A percentile compares a stretch with the other conserved stretches of the same genome.
phyloP scores from a whole-genome alignment of 2,113 vertebrate species.

The Clarias gariepinus region DNA sequence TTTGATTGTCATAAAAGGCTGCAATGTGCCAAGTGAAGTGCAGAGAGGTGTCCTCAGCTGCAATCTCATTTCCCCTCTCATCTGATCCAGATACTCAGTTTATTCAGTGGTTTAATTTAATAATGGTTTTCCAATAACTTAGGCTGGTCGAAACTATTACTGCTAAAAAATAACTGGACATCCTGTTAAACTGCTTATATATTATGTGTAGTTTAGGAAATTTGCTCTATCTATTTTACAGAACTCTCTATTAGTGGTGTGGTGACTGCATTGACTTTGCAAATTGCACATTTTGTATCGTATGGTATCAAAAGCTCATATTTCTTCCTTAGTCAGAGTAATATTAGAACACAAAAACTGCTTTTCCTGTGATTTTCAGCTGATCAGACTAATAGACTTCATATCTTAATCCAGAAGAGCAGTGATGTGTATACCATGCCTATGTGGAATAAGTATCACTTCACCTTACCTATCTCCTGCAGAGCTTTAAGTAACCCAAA shows the following conservation, averaged over 20 bases:
- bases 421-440: neutral
- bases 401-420: neutral
- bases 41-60: no score
- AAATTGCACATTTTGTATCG: neutral
- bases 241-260: neutral
- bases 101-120: neutral
- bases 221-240: neutral
- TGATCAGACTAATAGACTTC: neutral
- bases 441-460: neutral
- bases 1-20: neutral
- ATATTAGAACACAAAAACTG: conserved; percentile 16
- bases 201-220: neutral
- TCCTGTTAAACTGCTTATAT: neutral
- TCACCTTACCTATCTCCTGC: neutral
- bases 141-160: neutral
- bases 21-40: no score
- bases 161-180: neutral
- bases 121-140: neutral
- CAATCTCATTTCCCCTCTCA: no score
- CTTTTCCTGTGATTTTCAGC: neutral
- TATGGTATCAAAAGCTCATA: conserved; percentile 7
- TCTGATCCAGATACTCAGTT: no score
- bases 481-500: neutral
- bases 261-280: neutral
- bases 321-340: conserved; percentile 17